Conservation (phyloP, 2,888 invertebrate genomes). For the Trichopoda pennipes region DNA sequence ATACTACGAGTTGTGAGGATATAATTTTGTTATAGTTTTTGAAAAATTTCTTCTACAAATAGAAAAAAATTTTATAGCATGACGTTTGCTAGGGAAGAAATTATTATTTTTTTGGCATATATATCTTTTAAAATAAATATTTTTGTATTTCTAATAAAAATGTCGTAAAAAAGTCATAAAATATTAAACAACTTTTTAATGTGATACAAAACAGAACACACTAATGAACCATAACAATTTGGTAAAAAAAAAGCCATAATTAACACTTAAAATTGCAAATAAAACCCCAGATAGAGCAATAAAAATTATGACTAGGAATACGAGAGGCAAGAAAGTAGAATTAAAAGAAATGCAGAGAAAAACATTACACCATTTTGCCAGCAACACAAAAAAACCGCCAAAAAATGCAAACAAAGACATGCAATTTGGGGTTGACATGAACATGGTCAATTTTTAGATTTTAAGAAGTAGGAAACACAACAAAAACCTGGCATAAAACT, state of each 20-base stretch:
- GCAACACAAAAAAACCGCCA: not conserved
- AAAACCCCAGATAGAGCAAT: conserved; percentile 1
- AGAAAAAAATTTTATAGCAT: too few relatives aligned
- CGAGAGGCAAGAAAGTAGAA: not conserved
- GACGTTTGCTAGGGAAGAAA: too few relatives aligned
- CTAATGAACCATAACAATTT: conserved; percentile 56
- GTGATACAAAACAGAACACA: conserved; percentile 6
- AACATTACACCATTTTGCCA: not conserved
- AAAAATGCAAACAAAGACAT: not conserved
- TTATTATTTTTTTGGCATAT: too few relatives aligned
- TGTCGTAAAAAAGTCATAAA: conserved; percentile 48
- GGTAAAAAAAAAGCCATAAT: conserved; percentile 20
- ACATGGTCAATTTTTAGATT: conserved; percentile 20
- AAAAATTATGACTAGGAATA: conserved; percentile 29
- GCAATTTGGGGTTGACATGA: conserved; percentile 41
- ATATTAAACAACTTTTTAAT: conserved; percentile 58
- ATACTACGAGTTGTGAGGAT: too few relatives aligned
- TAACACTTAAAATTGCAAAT: conserved; percentile 52
- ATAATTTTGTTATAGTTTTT: too few relatives aligned
- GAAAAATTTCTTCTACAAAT: too few relatives aligned
- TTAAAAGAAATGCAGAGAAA: not conserved
- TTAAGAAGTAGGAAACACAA: not conserved
- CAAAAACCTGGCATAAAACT: conserved; percentile 11
- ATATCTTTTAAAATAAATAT: not conserved
- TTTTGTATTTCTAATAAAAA: not conserved